Evolutionary conservation across 2,797 vertebrate species (phyloP).

Genomic region (Alectoris magna): DNA sequence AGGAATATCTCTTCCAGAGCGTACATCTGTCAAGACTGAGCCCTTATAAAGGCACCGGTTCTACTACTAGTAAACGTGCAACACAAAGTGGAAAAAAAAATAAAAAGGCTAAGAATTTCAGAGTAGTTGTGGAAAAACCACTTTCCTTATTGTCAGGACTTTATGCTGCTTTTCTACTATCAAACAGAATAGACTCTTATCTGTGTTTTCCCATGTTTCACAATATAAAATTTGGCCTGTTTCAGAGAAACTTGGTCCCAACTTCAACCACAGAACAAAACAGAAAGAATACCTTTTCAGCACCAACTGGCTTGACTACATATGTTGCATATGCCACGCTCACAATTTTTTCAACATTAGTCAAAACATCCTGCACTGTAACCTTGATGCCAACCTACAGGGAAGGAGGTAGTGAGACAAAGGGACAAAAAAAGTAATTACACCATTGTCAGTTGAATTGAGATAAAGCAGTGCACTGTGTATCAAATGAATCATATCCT

Average conservation of each 20-base stretch:
- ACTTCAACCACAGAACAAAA: not conserved
- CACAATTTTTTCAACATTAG: conserved; percentile 74
- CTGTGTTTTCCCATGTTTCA: not conserved
- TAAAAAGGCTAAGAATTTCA: not conserved
- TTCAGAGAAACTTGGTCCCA: not conserved
- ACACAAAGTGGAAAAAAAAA: not conserved
- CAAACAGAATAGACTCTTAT: not conserved
- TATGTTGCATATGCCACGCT: conserved; percentile 84
- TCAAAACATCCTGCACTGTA: conserved; percentile 76
- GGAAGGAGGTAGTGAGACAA: not conserved
- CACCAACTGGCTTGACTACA: conserved; percentile 76
- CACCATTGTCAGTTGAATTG: not conserved
- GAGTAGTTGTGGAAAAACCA: not conserved
- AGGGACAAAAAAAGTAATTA: not conserved
- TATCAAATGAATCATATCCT: not conserved
- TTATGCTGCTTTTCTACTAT: not conserved
- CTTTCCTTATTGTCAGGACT: not conserved
- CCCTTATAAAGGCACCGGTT: not conserved
- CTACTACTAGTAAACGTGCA: not conserved
- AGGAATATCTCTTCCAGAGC: not conserved
- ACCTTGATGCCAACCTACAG: conserved; percentile 82
- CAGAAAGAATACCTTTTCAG: conserved; percentile 75
- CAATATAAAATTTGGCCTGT: not conserved
- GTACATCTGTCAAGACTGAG: not conserved
- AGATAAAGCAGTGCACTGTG: not conserved